phyloP scores from a whole-genome alignment of 2,888 invertebrate species.

The Orthosia cruda region DNA sequence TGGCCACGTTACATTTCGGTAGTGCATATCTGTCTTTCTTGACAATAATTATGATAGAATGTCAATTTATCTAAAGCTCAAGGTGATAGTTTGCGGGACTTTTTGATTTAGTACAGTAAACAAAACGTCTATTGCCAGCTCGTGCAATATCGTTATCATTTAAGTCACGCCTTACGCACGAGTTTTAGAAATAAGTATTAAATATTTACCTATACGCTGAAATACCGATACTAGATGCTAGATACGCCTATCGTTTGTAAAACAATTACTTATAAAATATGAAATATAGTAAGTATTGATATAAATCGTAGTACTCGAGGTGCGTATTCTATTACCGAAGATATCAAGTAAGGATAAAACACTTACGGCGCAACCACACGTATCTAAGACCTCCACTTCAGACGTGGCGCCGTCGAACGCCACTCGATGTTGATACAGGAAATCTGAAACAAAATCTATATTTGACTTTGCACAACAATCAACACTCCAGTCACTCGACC shows the following conservation, averaged over 20 bases:
- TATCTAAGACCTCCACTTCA: conserved; percentile 95
- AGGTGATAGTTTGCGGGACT: background rate
- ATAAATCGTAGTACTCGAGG: conserved; percentile 38
- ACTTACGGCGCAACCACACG: conserved; percentile 95
- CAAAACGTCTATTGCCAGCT: background rate
- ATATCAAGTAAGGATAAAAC: conserved; percentile 55
- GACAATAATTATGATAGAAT: too few relatives aligned
- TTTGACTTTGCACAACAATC: conserved; percentile 63
- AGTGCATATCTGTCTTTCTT: too few relatives aligned
- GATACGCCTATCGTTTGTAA: conserved; percentile 51
- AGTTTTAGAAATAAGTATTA: conserved; percentile 1
- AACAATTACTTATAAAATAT: conserved; percentile 47
- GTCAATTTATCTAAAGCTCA: too few relatives aligned
- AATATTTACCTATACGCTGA: conserved; percentile 19
- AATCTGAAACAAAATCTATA: conserved; percentile 91
- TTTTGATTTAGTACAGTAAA: background rate
- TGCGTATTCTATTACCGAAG: conserved; percentile 52
- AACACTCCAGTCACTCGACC: conserved; percentile 59
- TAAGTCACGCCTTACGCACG: conserved; percentile 19
- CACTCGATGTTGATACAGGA: conserved; percentile 95
- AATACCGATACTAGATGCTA: too few relatives aligned
- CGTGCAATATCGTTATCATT: conserved; percentile 31
- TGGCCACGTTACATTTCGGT: too few relatives aligned
- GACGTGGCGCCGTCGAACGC: conserved; percentile 95
- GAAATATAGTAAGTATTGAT: conserved; percentile 55